Base-by-base conservation (phyloP, 1,140 invertebrate species). In the Chrysoperla carnea region DNA sequence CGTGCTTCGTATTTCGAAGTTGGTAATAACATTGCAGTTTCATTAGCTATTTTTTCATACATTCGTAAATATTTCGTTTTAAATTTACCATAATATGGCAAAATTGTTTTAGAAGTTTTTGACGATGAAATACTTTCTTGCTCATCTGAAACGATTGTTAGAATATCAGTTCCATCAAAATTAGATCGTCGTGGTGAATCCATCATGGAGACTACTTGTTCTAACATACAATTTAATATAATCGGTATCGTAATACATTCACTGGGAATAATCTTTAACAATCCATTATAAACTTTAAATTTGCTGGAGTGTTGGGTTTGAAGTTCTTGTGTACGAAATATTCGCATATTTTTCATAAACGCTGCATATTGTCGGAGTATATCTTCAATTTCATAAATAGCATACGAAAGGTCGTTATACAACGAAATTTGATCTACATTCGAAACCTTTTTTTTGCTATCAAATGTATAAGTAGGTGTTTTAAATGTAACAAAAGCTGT, bases 301-400 rank as follows among this genome's bases (percentile, higher is more conserved):
- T 46, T 49, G 23, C 42, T 39, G 14, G 44, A 31, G n/a, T n/a
- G n/a, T 17, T 55, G 40, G 29, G 29, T 33, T 15, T 37, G 14
- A 4, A 47, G 47, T 33, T 46, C 43, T 4, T 59, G 44, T 23
- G 2, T 14, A 31, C 58, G 40, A 54, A 42, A 35, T 63, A 50
- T 29, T 66, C 53, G 37, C 62, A 53, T 58, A 70, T 68, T 40
- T 62, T 66, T 8, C 60, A 48, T 43, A 71, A 52, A 45, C 67
- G 72, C 45, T 62, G 50, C 3, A 39, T 37, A 46, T 70, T 69
- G 65, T 46, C 60, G 49, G 13, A 53, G 59, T 41, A 67, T 57
- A 50, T 73, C 68, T 50, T 68, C 62, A 23, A 72, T 50, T 48
- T 71, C 66, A 37, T 69, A 69, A 45, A 68, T 55, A 12, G 68